A percentile compares a stretch with the other conserved stretches of the same genome.
These are phyloP conservation scores for Epizoanthus illoricatus DNA, from an alignment of 92 coral and sea anemone species.

Conservation along the genomic window DNA sequence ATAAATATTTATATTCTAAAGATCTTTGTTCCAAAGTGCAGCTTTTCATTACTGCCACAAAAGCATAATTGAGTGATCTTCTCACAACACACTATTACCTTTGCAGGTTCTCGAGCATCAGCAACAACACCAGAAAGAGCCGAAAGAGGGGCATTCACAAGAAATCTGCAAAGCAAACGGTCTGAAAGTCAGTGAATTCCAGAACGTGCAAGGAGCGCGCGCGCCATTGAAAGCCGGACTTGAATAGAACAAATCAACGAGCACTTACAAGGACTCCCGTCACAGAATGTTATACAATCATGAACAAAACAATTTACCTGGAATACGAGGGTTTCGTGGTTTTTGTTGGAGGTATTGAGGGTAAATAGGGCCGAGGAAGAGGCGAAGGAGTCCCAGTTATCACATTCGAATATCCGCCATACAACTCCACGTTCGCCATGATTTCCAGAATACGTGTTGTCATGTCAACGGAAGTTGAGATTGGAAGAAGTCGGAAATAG, in stretches of 20 bases:
- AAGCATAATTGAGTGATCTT: background rate
- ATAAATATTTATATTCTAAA: too few relatives aligned
- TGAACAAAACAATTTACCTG: conserved; percentile 51
- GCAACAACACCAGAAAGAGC: conserved; percentile 91
- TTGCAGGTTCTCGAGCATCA: conserved; percentile 93
- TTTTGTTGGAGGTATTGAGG: conserved; percentile 87
- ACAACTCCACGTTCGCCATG: conserved; percentile 84
- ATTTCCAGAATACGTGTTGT: conserved; percentile 26
- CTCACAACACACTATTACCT: conserved; percentile 48
- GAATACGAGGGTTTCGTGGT: conserved; percentile 88
- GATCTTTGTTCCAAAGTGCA: background rate
- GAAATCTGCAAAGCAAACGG: conserved; percentile 58
- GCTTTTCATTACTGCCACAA: background rate
- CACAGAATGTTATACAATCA: background rate
- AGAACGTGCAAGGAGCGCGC: conserved; percentile 30
- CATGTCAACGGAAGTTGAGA: conserved; percentile 57
- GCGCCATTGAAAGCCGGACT: background rate
- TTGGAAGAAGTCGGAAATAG: conserved; percentile 13
- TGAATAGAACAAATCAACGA: background rate
- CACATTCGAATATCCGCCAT: conserved; percentile 51
- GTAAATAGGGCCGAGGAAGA: conserved; percentile 93
- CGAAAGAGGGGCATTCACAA: conserved; percentile 83
- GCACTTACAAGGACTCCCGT: background rate
- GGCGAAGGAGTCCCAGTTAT: conserved; percentile 92
- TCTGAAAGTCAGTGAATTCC: conserved; percentile 23